Base-by-base conservation (phyloP, 1,140 invertebrate species). In the Intoshia linei region DNA sequence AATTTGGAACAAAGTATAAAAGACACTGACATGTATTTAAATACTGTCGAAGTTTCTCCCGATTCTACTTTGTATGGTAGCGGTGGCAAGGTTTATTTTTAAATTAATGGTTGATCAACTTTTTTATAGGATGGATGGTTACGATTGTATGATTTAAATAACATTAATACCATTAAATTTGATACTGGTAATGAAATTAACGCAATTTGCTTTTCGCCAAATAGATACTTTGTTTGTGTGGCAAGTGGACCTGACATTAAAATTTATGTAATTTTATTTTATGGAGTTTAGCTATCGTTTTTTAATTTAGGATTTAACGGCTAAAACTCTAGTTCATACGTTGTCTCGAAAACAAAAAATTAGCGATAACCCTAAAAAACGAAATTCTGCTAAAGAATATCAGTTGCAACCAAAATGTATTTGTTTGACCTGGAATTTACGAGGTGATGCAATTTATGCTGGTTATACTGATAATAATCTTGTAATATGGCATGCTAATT, bases 111-210 rank as follows among this genome's bases (percentile, higher is more conserved):
- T n/a, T n/a, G n/a, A n/a, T n/a, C n/a, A 17, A 10, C 49, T 45
- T 43, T 15, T 37, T 39, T 53, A 11, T 42, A 72, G 70, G 90
- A 95, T 62, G 81, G 78, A 60, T 48, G 51, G 63, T 84, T 87
- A 7, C 90, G 95, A 79, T 61, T 99, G 34, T 98, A 87, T 87
- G 90, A 98, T 60, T 63, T 98, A 46, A 95, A 95, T 62, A 90
- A 98, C 57, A 83, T 81, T 60, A 98, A 61, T 84, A 95, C 58
- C 64, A 98, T 48, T 90, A 98, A 62, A 95, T 87, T 22, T 50
- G 84, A 92, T 56, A 87, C 83, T 58, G 44, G 42, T 13, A 84
- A 93, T 49, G 78, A 79, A 51, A 93, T 98, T 60, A 92, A 83
- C 49, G 74, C 84, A 5, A 62, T 98, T 44, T 83, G 78, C 68